Base-by-base conservation (phyloP, 2,113 vertebrate species). In the Coptodon rendalli region DNA sequence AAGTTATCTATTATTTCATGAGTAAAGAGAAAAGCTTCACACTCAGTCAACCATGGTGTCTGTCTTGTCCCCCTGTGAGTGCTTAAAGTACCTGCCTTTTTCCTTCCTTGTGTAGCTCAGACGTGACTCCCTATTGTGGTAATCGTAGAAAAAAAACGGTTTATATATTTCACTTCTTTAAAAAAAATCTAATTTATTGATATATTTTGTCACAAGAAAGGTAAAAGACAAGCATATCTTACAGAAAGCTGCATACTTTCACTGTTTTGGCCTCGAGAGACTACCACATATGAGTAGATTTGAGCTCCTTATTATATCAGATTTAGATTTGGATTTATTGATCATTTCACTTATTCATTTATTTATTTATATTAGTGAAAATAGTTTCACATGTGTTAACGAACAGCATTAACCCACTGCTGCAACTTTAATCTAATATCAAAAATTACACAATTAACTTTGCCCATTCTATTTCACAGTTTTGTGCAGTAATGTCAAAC, bases 1-100 rank as follows among this genome's bases (percentile, higher is more conserved):
- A 71, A 90, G 96, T 97, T 96, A 96, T 96, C 92, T 95, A 97
- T 97, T 97, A 95, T 96, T 94, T 94, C 91, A 95, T 93, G 95
- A 97, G 94, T 96, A 95, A 95, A 96, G 95, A 94, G 93, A 94
- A 95, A 89, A 91, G 85, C 94, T 95, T 96, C 94, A 94, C 95
- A 96, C 94, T 96, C 94, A 92, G 91, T 96, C 92, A 92, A 92
- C 95, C 94, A 38, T 92, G 91, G 92, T 53, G 84, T 94, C 94
- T 94, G 93, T 96, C 95, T 91, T 91, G 93, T 94, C 90, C 83
- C 66, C 68, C 52, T 71, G 89, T 81, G 92, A 91, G 85, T 89
- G 79, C 86, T 85, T 73, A 80, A 92, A 92, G 85, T 56, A 56
- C 84, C 84, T 83, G 54, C 71, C 79, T 53, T 89, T 89, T 85